Evolutionary conservation across 2,113 vertebrate species (phyloP), one percentile per base, ranked within the genome.

Genomic region (Sceloporus undulatus): DNA sequence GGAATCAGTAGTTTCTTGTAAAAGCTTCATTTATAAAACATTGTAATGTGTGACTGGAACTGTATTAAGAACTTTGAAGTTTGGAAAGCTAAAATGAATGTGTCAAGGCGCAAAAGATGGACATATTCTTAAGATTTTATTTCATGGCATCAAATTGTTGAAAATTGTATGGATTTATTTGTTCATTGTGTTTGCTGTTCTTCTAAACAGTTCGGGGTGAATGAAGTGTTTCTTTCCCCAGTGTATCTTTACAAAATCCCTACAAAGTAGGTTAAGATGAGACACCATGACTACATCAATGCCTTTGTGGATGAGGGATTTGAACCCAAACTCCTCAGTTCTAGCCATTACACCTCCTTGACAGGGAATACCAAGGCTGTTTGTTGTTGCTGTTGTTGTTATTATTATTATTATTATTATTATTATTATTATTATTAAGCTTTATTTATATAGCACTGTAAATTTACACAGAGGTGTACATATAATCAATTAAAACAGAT

Each of bases 11-110:
- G 38, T 9, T 65, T 62, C 40, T 66, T 85, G 76, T 86, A 54
- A 79, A 79, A 79, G 23, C 48, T 86, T 52, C 48, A 25, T 86
- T 79, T 71, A 56, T 38, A 29, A 66, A 80, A 68, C 66, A 27
- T n/a, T 71, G 13, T 18, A 73, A n/a, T 56, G 21, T 73, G 52
- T 7, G 23, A 70, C 62, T 18, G 25, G 52, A 71, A 65, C 0
- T 48, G 11, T 78, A 34, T 86, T 68, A 18, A 86, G 18, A 70
- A 19, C 42, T 71, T 21, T 59, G 48, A 40, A 40, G 42, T 83
- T 70, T 8, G 38, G n/a, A 48, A 52, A 42, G 34, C 80, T 21
- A 40, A 42, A 9, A 25, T 65, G 34, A 82, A 40, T 48, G 3
- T 79, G 56, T 40, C 59, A 81, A 40, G 79, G 40, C 66, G 62